A percentile compares a stretch with the other conserved stretches of the same genome.
These are phyloP conservation scores for Falco naumanni DNA, from an alignment of 2,797 vertebrate genomes.

Conservation along the genomic window DNA sequence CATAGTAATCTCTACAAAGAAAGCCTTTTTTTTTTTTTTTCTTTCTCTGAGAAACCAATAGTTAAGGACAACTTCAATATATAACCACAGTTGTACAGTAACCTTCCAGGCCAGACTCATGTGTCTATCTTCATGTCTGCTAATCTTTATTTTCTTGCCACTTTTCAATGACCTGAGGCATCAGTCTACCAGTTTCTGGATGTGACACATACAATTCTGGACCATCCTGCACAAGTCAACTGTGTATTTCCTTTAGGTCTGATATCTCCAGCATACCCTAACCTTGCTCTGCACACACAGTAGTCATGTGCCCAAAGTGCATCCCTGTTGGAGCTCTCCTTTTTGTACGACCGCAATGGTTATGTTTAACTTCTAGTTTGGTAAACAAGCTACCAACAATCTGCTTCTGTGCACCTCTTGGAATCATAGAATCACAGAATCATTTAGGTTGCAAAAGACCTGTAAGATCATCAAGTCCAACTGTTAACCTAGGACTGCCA, in stretches of 20 bases:
- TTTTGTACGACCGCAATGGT: neutral
- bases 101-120: neutral
- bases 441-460: no score
- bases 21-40: neutral
- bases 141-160: neutral
- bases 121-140: neutral
- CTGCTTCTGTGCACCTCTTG: neutral
- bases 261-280: neutral
- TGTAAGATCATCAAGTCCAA: no score
- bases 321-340: neutral
- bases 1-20: neutral
- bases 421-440: no score
- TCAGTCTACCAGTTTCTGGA: fast-evolving
- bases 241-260: neutral
- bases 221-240: neutral
- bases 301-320: neutral
- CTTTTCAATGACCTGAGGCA: neutral
- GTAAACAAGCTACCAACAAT: neutral
- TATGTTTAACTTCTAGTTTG: neutral
- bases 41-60: neutral
- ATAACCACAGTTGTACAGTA: neutral
- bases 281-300: neutral
- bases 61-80: neutral
- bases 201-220: neutral
- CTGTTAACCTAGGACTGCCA: no score